Evolutionary conservation across 2,797 vertebrate species (phyloP).

Genomic region (Balearica regulorum): DNA sequence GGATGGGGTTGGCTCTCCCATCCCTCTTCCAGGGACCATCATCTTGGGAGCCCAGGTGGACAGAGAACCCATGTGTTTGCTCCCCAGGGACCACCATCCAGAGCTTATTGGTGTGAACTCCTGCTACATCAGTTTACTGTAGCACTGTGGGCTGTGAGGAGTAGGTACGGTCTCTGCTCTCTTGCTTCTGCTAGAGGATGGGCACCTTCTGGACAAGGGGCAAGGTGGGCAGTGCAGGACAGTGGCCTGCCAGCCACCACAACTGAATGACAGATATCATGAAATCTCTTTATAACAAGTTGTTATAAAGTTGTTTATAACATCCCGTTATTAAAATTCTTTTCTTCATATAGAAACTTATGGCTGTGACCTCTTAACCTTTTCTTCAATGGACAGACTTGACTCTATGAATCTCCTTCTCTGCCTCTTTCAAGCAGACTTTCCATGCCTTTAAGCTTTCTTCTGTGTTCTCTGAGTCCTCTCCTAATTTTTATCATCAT

Average conservation of each 20-base stretch:
- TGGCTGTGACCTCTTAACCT: not conserved
- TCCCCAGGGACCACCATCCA: not conserved
- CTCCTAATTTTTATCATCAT: not conserved
- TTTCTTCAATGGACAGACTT: not conserved
- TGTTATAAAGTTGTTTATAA: not conserved
- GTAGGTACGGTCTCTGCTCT: rapidly evolving
- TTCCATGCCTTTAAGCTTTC: not conserved
- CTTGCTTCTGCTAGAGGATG: not conserved
- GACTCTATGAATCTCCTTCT: not conserved
- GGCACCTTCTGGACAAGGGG: not conserved
- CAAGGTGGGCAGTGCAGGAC: not conserved
- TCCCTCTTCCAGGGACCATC: not conserved
- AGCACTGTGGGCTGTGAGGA: not conserved
- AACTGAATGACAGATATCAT: not conserved
- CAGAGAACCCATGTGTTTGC: not conserved
- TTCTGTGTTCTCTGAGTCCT: not conserved
- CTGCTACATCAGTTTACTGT: rapidly evolving
- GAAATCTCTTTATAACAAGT: not conserved
- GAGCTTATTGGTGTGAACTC: not conserved
- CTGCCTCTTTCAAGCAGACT: not conserved
- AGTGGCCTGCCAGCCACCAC: not conserved
- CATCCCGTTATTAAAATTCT: not conserved
- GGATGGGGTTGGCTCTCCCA: not conserved
- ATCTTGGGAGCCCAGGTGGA: not conserved
- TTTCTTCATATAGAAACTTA: not conserved